Base-by-base conservation (phyloP, 2,797 vertebrate species). In the Limnodromus scolopaceus region DNA sequence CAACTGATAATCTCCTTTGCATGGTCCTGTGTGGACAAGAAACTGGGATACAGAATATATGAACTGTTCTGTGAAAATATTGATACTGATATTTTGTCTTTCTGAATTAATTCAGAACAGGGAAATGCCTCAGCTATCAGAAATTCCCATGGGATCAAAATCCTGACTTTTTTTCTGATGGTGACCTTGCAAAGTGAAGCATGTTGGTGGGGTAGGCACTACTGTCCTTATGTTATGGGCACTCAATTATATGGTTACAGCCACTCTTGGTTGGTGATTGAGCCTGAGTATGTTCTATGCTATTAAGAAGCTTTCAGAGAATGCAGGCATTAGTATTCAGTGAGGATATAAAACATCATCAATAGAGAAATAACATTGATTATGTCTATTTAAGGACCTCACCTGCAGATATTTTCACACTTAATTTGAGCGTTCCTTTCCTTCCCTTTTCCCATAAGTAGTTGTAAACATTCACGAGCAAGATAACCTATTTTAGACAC, bases 291-390 rank as follows among this genome's bases (percentile, higher is more conserved):
- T 49, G 28, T 23, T 69, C 3, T 43, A 18, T 46, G 24, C 23
- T 54, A 9, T 43, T 65, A 60, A 87, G 53, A 68, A 81, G 11
- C 54, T 93, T 72, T 81, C 83, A 63, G 45, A 84, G 57, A 75
- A 69, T 10, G 43, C 39, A 70, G 39, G 9, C 28, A 30, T 93
- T 92, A 63, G n/a, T 70, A 68, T 94, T 86, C 69, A 39, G 27
- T 48, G 27, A 69, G 46, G 46, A 23, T 25, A 43, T 61, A 83
- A 71, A 68, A 7, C 36, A 66, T 51, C n/a, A 57, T 87, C 63
- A 45, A 38, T 72, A 90, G 87, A 69, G 60, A 58, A 82, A 58
- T 94, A 88, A 69, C 75, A 86, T 66, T 75, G 82, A 63, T 93
- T 46, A 43, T 32, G 32, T 83, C 36, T 96, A 30, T 82, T 75